These are phyloP conservation scores for Alauda arvensis DNA, from an alignment of 2,797 vertebrate species.

Conservation along the genomic window DNA sequence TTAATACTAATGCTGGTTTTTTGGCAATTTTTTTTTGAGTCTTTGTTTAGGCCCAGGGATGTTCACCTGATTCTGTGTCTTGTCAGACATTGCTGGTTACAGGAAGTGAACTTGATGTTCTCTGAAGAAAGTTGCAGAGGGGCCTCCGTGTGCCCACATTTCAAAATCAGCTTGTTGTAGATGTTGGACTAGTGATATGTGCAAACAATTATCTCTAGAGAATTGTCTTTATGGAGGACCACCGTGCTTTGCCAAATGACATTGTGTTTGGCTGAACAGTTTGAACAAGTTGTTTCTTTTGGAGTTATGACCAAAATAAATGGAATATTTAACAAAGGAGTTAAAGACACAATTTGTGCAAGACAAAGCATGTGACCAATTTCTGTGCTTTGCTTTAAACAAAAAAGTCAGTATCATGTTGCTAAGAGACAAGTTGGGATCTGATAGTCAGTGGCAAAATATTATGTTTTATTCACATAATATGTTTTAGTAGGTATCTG, in stretches of 20 bases:
- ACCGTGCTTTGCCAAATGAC: not conserved
- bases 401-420: not conserved
- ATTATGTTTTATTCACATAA: not conserved
- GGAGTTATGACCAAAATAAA: slow-evolving; percentile 44
- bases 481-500: not conserved
- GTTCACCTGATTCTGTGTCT: not conserved
- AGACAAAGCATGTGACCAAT: not conserved
- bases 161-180: not conserved
- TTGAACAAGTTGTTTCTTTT: slow-evolving; percentile 31
- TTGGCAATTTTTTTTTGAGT: not conserved
- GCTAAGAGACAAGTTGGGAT: slow-evolving; percentile 12
- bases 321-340: slow-evolving; percentile 25
- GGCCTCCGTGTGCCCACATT: not conserved
- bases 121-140: not conserved
- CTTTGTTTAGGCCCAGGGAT: not conserved
- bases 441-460: not conserved
- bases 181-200: not conserved
- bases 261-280: slow-evolving; percentile 33
- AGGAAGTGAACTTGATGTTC: not conserved
- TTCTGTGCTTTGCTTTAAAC: slow-evolving; percentile 19
- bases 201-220: not conserved
- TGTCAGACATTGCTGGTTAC: not conserved
- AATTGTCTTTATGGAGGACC: not conserved
- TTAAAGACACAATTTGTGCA: not conserved
- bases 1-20: not conserved